Base-by-base conservation (phyloP, 2,888 invertebrate species). In the Hydropsyche betteni region DNA sequence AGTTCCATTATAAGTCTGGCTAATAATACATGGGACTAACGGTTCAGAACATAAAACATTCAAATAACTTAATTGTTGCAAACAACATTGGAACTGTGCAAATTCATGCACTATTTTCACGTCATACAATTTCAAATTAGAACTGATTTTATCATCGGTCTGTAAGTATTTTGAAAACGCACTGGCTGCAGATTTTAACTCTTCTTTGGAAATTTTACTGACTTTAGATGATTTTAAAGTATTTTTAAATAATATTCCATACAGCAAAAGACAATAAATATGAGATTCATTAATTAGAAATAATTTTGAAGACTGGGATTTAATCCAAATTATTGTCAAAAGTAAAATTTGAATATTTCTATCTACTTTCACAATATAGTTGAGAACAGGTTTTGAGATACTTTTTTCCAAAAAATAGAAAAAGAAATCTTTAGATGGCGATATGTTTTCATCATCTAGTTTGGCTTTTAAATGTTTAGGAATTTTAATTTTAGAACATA, bases 1-100 rank as follows among this genome's bases (percentile, higher is more conserved):
- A 0, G 93, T 92, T 0, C 94, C 94, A 83, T 93, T 92, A 80
- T 89, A 93, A 78, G 90, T 86, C 80, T 90, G 89, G n/a, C 89
- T 88, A 81, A 92, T 87, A 52, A 86, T 84, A 55, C 90, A 88
- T 79, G 85, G 83, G 51, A 86, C 82, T 81, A 90, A 90, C 0
- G 92, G 91, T 75, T 84, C 86, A 75, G 88, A 85, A 71, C 94
- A 87, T 53, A 94, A 81, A 0, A 85, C 86, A 84, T 94, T 94
- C 8, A 95, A 83, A 80, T 89, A 84, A 80, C 89, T 88, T 2
- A 89, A 83, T 80, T 90, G 89, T 8, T 86, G 84, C 52, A 92
- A 82, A 81, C 90, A 89, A 83, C 88, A 89, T 82, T 93, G 93
- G 81, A 92, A 90, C 81, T 91, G 89, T 1, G 91, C 89, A 82